These are phyloP conservation scores for Caiman crocodilus DNA, from an alignment of 2,797 vertebrate species.

Conservation along the genomic window DNA sequence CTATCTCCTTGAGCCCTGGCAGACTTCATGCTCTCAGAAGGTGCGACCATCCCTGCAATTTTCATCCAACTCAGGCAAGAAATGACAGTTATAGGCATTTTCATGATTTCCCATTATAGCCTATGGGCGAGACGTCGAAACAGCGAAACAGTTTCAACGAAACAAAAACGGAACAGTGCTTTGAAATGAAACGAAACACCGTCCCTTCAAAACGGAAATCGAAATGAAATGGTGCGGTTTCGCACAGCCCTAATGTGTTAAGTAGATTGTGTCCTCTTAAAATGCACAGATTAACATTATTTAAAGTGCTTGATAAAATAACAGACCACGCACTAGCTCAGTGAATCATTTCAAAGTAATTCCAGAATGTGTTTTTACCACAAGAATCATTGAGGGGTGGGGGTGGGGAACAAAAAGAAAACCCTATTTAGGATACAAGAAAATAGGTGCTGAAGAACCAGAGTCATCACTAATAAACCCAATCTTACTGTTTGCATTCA, in stretches of 20 bases:
- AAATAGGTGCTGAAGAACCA: not conserved
- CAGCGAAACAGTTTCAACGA: too few relatives aligned
- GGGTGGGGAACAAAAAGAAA: not conserved
- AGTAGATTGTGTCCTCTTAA: not conserved
- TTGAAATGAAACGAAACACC: too few relatives aligned
- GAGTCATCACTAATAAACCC: not conserved
- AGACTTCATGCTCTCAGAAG: too few relatives aligned
- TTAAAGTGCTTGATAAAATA: fast-evolving
- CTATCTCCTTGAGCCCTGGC: too few relatives aligned
- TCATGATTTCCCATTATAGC: too few relatives aligned
- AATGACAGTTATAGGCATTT: too few relatives aligned
- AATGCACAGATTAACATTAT: not conserved
- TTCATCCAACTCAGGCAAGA: too few relatives aligned
- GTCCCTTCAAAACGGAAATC: too few relatives aligned
- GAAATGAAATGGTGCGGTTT: too few relatives aligned
- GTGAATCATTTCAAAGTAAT: not conserved
- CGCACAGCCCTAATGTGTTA: not conserved
- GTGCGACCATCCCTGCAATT: too few relatives aligned
- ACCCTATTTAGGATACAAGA: not conserved
- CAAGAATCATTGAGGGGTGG: not conserved
- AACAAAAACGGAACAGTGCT: too few relatives aligned
- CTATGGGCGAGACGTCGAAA: too few relatives aligned
- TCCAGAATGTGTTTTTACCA: not conserved
- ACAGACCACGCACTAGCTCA: not conserved
- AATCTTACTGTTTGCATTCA: not conserved